Percentiles rank a stretch among this genome's conserved stretches.
phyloP scores from a whole-genome alignment of 2,797 vertebrate species.

The Halcyon leucocephala region DNA sequence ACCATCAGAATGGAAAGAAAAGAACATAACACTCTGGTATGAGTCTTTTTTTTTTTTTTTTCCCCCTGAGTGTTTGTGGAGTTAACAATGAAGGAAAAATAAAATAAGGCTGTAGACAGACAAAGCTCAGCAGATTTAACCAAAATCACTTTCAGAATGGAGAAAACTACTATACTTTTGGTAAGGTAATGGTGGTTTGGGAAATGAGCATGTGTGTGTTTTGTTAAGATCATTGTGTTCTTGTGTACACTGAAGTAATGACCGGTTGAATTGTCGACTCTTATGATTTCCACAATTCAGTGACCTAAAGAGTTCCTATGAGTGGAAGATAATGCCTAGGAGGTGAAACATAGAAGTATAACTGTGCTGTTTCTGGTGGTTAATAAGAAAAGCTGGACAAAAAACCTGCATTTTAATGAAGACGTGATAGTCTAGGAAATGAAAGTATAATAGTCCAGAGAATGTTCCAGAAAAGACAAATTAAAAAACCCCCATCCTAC shows the following conservation, averaged over 20 bases:
- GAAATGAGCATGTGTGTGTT: background rate
- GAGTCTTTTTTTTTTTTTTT: background rate
- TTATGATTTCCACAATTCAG: background rate
- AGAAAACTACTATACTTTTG: background rate
- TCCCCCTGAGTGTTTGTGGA: too few relatives aligned
- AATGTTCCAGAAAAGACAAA: background rate
- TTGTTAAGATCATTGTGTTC: background rate
- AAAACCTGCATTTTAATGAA: background rate
- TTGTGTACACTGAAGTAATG: background rate
- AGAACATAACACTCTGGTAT: background rate
- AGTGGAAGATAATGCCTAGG: background rate
- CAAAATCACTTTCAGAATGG: background rate
- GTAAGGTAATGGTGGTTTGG: background rate
- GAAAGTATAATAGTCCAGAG: background rate
- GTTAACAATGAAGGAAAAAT: background rate
- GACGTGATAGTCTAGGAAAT: background rate
- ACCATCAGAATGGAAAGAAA: background rate
- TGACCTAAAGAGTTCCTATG: background rate
- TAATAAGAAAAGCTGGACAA: background rate
- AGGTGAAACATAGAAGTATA: background rate
- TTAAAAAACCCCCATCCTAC: rapidly evolving
- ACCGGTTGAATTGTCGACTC: background rate
- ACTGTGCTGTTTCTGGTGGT: background rate
- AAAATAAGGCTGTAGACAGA: background rate
- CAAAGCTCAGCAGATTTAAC: background rate